Evolutionary conservation across 1,140 invertebrate genomes (phyloP).

Genomic region (Heliconius congener): DNA sequence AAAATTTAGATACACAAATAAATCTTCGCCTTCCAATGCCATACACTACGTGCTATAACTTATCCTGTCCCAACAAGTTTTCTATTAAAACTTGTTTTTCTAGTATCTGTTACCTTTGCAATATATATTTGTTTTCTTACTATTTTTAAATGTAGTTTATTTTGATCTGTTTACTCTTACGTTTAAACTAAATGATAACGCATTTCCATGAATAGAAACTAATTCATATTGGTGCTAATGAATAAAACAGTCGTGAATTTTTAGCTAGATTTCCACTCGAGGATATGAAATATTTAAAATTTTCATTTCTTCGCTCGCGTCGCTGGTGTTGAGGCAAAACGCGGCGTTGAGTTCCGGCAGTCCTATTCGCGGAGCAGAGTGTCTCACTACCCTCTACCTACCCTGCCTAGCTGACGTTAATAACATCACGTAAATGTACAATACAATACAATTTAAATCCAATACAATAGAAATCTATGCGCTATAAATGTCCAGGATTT

Average conservation of each 20-base stretch:
- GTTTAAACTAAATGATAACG: too few relatives aligned
- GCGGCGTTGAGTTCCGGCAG: too few relatives aligned
- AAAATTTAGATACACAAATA: conserved; percentile 1
- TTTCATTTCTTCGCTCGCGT: too few relatives aligned
- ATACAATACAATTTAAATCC: neutral
- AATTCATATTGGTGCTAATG: neutral
- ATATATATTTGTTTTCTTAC: neutral
- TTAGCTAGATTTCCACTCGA: neutral
- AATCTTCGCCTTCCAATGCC: neutral
- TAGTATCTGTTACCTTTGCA: neutral
- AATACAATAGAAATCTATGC: neutral
- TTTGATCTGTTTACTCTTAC: neutral
- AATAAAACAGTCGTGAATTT: neutral
- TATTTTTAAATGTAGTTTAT: neutral
- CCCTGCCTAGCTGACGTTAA: neutral
- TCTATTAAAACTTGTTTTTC: conserved; percentile 6
- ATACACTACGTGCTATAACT: neutral
- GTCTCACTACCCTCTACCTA: too few relatives aligned
- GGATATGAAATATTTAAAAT: too few relatives aligned
- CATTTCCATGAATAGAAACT: neutral
- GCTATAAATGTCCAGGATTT: neutral
- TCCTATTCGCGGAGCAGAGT: too few relatives aligned
- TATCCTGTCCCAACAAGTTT: neutral
- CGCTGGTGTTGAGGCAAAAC: too few relatives aligned
- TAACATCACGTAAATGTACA: neutral